These are phyloP conservation scores for Apostichopus californicus DNA, from an alignment of 35 echinoderm and acorn worm genomes.

Conservation along the genomic window DNA sequence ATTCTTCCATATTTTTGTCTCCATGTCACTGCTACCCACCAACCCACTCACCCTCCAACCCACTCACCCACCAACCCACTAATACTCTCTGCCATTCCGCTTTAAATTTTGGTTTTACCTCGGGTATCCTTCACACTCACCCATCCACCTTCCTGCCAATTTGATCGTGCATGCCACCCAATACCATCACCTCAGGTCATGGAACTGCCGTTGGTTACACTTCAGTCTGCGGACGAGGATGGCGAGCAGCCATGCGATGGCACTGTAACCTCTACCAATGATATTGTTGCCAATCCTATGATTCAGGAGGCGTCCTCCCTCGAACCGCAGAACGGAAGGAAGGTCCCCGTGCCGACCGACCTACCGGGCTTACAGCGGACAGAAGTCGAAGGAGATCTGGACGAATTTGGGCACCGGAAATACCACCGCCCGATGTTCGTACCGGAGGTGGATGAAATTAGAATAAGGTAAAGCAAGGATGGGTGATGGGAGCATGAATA, in stretches of 20 bases:
- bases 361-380: constrained; percentile 82
- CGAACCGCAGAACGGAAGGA: constrained; percentile 40
- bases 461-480: constrained; percentile 77
- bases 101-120: background rate
- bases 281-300: constrained; percentile 48
- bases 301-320: constrained; percentile 43
- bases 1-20: too few species aligned
- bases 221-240: constrained; percentile 72
- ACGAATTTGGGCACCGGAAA: constrained; percentile 35
- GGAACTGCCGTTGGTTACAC: constrained; percentile 66
- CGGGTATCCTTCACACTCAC: background rate
- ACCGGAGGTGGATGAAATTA: constrained; percentile 94
- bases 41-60: too few species aligned
- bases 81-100: too few species aligned
- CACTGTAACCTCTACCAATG: constrained; percentile 52
- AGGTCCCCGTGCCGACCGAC: constrained; percentile 84
- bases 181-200: constrained; percentile 47
- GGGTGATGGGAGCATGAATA: too few species aligned
- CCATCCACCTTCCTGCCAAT: background rate
- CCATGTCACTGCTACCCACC: too few species aligned
- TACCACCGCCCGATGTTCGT: constrained; percentile 68
- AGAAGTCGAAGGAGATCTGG: constrained; percentile 53
- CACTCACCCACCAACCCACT: too few species aligned
- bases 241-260: constrained; percentile 32
- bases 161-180: constrained; percentile 30